A percentile compares a stretch with the other conserved stretches of the same genome.
Evolutionary conservation across 1,140 invertebrate species (phyloP).

Genomic region (Drosophila subpulchrella): DNA sequence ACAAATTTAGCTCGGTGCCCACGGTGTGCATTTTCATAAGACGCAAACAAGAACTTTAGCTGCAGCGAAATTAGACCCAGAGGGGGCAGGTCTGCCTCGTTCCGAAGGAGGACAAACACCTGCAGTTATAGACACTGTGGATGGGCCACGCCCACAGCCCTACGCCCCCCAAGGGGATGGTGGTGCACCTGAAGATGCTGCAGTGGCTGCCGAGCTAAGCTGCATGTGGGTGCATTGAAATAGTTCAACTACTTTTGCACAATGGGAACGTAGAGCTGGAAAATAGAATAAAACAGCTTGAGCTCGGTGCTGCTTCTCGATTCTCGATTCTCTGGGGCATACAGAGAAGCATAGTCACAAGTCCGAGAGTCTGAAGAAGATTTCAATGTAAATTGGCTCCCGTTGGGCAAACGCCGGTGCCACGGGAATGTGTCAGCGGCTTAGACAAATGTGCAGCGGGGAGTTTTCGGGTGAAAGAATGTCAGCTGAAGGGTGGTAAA

Average conservation of each 20-base stretch:
- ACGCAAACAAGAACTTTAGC: constrained; percentile 78
- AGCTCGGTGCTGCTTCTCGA: background rate
- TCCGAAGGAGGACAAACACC: constrained; percentile 62
- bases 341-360: constrained; percentile 6
- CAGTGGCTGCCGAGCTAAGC: constrained; percentile 28
- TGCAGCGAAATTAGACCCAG: constrained; percentile 70
- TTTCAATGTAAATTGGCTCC: constrained; percentile 76
- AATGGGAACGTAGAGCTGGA: constrained; percentile 38
- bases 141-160: constrained; percentile 2
- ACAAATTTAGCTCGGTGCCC: constrained; percentile 53
- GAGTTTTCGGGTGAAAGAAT: background rate
- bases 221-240: constrained; percentile 76
- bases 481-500: constrained; percentile 7
- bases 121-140: constrained; percentile 65
- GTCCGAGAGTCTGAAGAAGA: constrained; percentile 49
- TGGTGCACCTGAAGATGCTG: constrained; percentile 60
- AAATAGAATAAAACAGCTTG: constrained; percentile 32
- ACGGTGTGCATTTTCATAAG: constrained; percentile 65
- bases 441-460: constrained; percentile 55
- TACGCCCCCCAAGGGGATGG: background rate
- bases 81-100: constrained; percentile 11
- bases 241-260: constrained; percentile 70
- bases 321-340: constrained; percentile 20
- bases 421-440: constrained; percentile 70
- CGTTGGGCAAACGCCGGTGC: constrained; percentile 49